Evolutionary conservation across 2,797 vertebrate genomes (phyloP).

Genomic region (Chelon auratus): DNA sequence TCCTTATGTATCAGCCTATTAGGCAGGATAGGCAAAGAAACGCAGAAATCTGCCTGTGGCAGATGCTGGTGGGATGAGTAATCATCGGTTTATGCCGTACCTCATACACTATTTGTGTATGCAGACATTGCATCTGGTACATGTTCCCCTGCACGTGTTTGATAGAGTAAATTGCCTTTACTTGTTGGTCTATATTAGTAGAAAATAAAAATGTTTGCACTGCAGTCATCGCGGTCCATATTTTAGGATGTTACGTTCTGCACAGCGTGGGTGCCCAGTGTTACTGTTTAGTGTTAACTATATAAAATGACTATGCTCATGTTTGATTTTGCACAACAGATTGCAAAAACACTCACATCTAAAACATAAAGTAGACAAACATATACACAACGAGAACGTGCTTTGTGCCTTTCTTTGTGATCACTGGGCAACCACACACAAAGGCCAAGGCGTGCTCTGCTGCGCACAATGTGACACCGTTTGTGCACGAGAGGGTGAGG

Average conservation of each 20-base stretch:
- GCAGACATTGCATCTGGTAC: background rate
- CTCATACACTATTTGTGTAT: slow-evolving; percentile 19
- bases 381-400: slow-evolving; percentile 44
- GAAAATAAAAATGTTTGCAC: slow-evolving; percentile 3
- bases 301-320: background rate
- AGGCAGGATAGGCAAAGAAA: slow-evolving; percentile 13
- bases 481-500: slow-evolving; percentile 57
- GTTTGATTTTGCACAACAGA: background rate
- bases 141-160: slow-evolving; percentile 3
- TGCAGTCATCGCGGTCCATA: background rate
- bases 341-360: slow-evolving; percentile 9
- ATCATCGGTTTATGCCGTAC: slow-evolving; percentile 49
- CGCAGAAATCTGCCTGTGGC: slow-evolving; percentile 22
- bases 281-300: background rate
- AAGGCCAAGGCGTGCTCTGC: slow-evolving; percentile 63
- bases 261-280: background rate
- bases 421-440: slow-evolving; percentile 80
- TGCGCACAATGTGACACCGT: slow-evolving; percentile 72
- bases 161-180: background rate
- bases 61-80: slow-evolving; percentile 27
- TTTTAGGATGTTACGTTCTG: slow-evolving; percentile 1
- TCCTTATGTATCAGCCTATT: background rate
- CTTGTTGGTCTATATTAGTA: background rate
- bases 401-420: slow-evolving; percentile 60
- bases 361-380: slow-evolving; percentile 34